Base-by-base conservation (phyloP, 2,113 vertebrate genomes). In the Erythrolamprus reginae region DNA sequence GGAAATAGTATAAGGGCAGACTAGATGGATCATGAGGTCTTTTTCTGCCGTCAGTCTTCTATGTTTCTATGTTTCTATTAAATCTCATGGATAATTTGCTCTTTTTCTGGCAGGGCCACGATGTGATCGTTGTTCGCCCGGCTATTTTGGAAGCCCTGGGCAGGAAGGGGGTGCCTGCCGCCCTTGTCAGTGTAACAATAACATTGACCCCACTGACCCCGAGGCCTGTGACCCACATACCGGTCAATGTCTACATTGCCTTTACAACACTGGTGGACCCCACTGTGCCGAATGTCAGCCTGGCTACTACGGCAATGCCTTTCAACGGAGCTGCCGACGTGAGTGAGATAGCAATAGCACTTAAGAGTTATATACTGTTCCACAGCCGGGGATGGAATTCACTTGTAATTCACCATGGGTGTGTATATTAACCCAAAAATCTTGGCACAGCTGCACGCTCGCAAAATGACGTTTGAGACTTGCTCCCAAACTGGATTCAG, bases 181-280 rank as follows among this genome's bases (percentile, higher is more conserved):
- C 3, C 98, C 97, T 0, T 99, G 98, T 89, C 95, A 98, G 82
- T 99, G 98, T 95, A 98, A 97, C 84, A 96, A 97, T 88, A 99
- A 99, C 96, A 98, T 98, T 0, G 97, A 98, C 0, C 3, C 97
- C 91, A 95, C 95, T 0, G 98, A 98, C 90, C 97, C 97, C 0
- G 96, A 93, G 24, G 97, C 98, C 51, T 99, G 98, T 12, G 97
- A 99, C 94, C 95, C 96, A 0, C 95, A 23, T 50, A 98, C 96
- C 0, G 98, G 98, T 38, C 95, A 93, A 23, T 99, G 98, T 94
- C 97, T 98, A 52, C 96, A 92, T 94, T 99, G 98, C 90, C 96
- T 98, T 77, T 97, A 98, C 95, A 93, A 98, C 95, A 99, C 98
- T 0, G 92, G 97, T 0, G 98, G 98, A 0, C 94, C 95, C 0